phyloP scores from a whole-genome alignment of 2,888 invertebrate species.

The Acanthoscelides obtectus region DNA sequence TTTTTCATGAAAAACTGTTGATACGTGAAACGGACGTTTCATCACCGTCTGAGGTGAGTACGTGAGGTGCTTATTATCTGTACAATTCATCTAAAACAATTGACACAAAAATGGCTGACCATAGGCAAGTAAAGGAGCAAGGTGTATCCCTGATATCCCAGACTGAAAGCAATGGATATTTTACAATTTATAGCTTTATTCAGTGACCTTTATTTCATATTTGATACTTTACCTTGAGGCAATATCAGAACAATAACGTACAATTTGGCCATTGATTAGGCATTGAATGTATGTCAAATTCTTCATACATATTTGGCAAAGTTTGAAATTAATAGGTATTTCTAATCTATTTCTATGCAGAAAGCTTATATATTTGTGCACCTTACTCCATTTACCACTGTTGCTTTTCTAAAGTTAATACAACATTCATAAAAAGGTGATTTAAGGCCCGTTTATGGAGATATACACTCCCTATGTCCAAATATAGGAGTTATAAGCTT shows the following conservation, averaged over 20 bases:
- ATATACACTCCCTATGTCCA: background rate
- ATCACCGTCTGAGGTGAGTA: background rate
- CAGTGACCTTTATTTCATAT: background rate
- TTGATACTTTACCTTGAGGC: background rate
- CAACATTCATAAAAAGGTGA: background rate
- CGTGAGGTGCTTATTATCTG: background rate
- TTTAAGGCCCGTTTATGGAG: background rate
- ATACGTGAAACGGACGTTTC: background rate
- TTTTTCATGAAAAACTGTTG: background rate
- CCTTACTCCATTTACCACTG: background rate
- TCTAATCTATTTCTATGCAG: background rate
- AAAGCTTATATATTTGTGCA: background rate
- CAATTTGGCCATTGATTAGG: background rate
- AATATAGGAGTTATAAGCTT: background rate
- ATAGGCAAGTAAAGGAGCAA: background rate
- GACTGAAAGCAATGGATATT: background rate
- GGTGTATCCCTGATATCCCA: background rate
- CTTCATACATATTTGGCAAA: background rate
- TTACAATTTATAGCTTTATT: background rate
- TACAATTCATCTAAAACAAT: background rate
- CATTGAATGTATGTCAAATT: background rate
- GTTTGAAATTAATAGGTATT: background rate
- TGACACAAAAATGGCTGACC: background rate
- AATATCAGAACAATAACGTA: background rate
- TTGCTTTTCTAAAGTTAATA: background rate